Evolutionary conservation across 2,797 vertebrate genomes (phyloP).

Genomic region (Sternotherus odoratus): DNA sequence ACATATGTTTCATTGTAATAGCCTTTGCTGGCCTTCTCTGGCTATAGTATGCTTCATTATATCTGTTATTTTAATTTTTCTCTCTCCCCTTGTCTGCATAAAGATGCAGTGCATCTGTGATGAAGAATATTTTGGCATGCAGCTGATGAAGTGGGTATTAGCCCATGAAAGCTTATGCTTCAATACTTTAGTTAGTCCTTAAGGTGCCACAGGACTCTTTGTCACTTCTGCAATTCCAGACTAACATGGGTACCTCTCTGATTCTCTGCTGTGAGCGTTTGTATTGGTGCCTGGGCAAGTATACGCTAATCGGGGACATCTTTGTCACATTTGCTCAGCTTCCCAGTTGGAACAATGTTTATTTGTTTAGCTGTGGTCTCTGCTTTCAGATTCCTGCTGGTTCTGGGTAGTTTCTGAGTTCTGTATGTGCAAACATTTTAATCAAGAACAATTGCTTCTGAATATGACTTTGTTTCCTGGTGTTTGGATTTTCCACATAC

Average conservation of each 20-base stretch:
- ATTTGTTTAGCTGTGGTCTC: conserved; percentile 41
- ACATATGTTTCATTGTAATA: not conserved
- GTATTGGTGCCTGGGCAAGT: not conserved
- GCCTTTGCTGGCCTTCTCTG: conserved; percentile 25
- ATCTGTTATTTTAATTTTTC: conserved; percentile 6
- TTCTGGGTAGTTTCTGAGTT: not conserved
- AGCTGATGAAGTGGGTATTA: too few relatives aligned
- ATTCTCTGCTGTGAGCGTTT: conserved; percentile 36
- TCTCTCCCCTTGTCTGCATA: not conserved
- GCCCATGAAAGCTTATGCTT: too few relatives aligned
- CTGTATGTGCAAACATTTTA: conserved; percentile 5
- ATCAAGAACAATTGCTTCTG: not conserved
- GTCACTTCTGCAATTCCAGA: too few relatives aligned
- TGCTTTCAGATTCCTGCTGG: conserved; percentile 52
- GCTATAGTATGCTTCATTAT: conserved; percentile 3
- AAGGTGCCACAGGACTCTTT: too few relatives aligned
- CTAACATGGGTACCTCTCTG: too few relatives aligned
- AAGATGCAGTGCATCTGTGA: conserved; percentile 17
- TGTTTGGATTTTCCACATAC: not conserved
- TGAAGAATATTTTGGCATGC: conserved; percentile 39
- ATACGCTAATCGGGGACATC: conserved; percentile 10
- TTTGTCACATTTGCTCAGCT: conserved; percentile 57
- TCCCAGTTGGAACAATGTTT: conserved; percentile 46
- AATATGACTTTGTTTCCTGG: conserved; percentile 16
- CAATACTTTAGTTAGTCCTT: too few relatives aligned